A percentile compares a stretch with the other conserved stretches of the same genome.
Evolutionary conservation across 2,113 vertebrate species (phyloP).

Genomic region (Neodontobutis hainanensis): DNA sequence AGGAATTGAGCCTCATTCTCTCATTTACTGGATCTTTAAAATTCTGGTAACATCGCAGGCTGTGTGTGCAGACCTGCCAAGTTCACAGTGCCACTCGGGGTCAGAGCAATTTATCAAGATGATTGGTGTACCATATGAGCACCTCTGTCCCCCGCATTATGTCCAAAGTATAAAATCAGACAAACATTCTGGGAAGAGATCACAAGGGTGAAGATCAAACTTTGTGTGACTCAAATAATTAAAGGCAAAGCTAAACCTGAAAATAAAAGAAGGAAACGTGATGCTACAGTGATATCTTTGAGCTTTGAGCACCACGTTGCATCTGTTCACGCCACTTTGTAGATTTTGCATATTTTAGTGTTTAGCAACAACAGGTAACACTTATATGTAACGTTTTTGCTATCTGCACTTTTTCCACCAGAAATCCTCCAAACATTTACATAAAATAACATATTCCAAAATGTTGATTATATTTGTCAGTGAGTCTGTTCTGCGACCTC

Average conservation of each 20-base stretch:
- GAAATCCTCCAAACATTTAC: too few species aligned
- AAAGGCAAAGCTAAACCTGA: not conserved
- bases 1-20: not conserved
- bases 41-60: conserved; percentile 15
- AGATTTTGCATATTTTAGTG: too few species aligned
- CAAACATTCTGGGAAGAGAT: conserved; percentile 9
- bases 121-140: conserved; percentile 32
- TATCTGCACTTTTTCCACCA: too few species aligned
- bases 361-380: too few species aligned
- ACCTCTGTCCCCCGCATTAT: not conserved
- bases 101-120: conserved; percentile 50
- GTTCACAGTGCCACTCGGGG: conserved; percentile 10
- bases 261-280: too few species aligned
- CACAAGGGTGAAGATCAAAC: conserved; percentile 1
- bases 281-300: too few species aligned
- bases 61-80: conserved; percentile 28
- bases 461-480: too few species aligned
- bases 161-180: conserved; percentile 6
- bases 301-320: too few species aligned
- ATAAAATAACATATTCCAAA: too few species aligned
- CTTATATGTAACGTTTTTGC: too few species aligned
- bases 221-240: not conserved
- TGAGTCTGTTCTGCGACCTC: too few species aligned
- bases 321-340: too few species aligned
- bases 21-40: conserved; percentile 22